phyloP scores from a whole-genome alignment of 1,140 invertebrate genomes.

The Ceratoteleas bidentatus region DNA sequence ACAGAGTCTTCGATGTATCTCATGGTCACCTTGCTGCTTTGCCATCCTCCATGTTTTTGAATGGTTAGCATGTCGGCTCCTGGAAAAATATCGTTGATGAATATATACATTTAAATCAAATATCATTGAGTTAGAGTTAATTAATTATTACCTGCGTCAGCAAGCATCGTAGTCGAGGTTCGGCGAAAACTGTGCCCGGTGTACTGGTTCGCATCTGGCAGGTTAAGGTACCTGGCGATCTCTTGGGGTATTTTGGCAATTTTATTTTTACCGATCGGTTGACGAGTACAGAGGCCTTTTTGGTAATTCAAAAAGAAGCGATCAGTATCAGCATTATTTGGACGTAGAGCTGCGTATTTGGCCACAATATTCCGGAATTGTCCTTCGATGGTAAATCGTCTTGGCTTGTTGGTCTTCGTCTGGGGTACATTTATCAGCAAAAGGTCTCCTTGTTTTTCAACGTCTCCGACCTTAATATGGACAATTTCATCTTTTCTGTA shows the following conservation, averaged over 20 bases:
- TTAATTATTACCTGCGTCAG: slow-evolving; percentile 26
- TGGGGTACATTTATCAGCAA: slow-evolving; percentile 29
- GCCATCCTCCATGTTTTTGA: slow-evolving; percentile 47
- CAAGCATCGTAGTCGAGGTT: slow-evolving; percentile 48
- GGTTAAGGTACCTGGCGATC: slow-evolving; percentile 41
- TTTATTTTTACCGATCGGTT: slow-evolving; percentile 49
- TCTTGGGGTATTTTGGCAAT: slow-evolving; percentile 35
- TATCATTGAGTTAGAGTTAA: too few species aligned
- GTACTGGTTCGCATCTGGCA: slow-evolving; percentile 37
- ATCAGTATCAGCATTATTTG: slow-evolving; percentile 12
- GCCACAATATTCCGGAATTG: slow-evolving; percentile 10
- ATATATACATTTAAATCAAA: slow-evolving; percentile 8
- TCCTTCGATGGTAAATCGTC: slow-evolving; percentile 33
- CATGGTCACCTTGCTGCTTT: slow-evolving; percentile 39
- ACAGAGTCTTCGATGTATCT: slow-evolving; percentile 47
- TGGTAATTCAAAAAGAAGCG: slow-evolving; percentile 44
- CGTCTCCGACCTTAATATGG: slow-evolving; percentile 30
- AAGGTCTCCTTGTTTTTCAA: slow-evolving; percentile 27
- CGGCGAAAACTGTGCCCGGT: slow-evolving; percentile 52
- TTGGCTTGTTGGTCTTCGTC: slow-evolving; percentile 29
- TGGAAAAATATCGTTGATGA: slow-evolving; percentile 3
- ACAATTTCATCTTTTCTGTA: slow-evolving; percentile 30
- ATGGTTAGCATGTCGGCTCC: slow-evolving; percentile 39
- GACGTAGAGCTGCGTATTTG: slow-evolving; percentile 21
- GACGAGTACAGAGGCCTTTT: slow-evolving; percentile 40